Base-by-base conservation (phyloP, 1,140 invertebrate species). In the Drosophila gunungcola region DNA sequence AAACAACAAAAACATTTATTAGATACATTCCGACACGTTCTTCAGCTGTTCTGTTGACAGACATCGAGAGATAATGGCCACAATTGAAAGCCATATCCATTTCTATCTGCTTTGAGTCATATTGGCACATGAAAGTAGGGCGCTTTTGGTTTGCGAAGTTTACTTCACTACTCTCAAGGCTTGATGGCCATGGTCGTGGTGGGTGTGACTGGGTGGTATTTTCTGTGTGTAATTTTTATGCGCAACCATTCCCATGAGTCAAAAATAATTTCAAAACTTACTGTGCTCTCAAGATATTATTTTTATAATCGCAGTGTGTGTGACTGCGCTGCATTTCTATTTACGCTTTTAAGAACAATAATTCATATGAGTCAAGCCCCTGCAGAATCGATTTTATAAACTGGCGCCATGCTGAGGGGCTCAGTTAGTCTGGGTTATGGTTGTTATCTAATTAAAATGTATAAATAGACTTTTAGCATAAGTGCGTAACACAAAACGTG, bases 361-460 rank as follows among this genome's bases (percentile, higher is more conserved):
- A 32, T 53, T 16, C 7, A 29, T 13, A 46, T 56, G 48, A 70
- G 63, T 81, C 60, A 51, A 51, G n/a, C 27, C 6, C 41, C 27
- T 12, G 3, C 25, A 13, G 21, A 55, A 80, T 52, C 39, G 39
- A 52, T 54, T 43, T 42, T 43, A 29, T 12, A 41, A 32, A 34
- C 34, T 45, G 51, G 54, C 54, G 65, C 54, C 53, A 54, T 4
- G 16, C 29, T 9, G 16, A 21, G 10, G 54, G 54, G 34, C 70
- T 75, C 48, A 80, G 62, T 69, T 64, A 32, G 34, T 84, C 46
- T 68, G 42, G 55, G 51, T 57, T 77, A 69, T 73, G 70, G 57
- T 61, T 85, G 64, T 86, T 81, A 86, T 81, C 70, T 61, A 81
- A 84, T 86, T 86, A 78, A 81, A 77, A 51, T 49, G 34, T 55